Percentiles rank a stretch among this genome's conserved stretches.
These are phyloP conservation scores for Leptosomus discolor DNA, from an alignment of 2,113 vertebrate species.

Conservation along the genomic window DNA sequence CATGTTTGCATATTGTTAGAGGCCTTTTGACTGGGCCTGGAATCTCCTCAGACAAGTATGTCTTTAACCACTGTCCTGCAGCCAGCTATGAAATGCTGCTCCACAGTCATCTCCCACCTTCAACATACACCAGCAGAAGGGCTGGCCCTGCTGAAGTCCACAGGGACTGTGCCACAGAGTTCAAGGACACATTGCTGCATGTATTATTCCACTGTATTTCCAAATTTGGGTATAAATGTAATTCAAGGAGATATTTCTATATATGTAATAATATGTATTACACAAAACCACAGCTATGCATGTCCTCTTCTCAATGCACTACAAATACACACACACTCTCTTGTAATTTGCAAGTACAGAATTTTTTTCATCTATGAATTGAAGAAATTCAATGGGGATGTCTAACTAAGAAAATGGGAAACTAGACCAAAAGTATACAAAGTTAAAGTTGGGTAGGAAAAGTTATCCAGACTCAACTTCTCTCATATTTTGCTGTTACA, in stretches of 20 bases:
- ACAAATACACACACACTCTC: not conserved
- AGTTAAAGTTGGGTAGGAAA: not conserved
- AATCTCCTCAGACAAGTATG: not conserved
- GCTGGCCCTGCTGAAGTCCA: not conserved
- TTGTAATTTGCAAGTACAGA: not conserved
- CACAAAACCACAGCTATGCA: not conserved
- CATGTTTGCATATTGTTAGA: not conserved
- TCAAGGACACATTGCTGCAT: not conserved
- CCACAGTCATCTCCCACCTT: not conserved
- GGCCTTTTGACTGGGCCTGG: not conserved
- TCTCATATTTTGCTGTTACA: not conserved
- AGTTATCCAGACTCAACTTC: not conserved
- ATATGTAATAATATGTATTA: not conserved
- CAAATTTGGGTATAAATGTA: not conserved
- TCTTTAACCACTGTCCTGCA: not conserved
- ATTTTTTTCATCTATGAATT: not conserved
- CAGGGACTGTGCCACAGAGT: not conserved
- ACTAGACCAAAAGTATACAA: not conserved
- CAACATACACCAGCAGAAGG: not conserved
- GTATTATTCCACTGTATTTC: not conserved
- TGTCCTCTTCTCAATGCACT: not conserved
- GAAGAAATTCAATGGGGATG: not conserved
- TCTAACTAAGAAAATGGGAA: not conserved
- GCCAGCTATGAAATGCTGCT: not conserved
- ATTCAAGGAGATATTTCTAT: not conserved